Conservation (phyloP, 30 jellyfish, hydroid and myxozoan species). For the Morbakka virulenta region DNA sequence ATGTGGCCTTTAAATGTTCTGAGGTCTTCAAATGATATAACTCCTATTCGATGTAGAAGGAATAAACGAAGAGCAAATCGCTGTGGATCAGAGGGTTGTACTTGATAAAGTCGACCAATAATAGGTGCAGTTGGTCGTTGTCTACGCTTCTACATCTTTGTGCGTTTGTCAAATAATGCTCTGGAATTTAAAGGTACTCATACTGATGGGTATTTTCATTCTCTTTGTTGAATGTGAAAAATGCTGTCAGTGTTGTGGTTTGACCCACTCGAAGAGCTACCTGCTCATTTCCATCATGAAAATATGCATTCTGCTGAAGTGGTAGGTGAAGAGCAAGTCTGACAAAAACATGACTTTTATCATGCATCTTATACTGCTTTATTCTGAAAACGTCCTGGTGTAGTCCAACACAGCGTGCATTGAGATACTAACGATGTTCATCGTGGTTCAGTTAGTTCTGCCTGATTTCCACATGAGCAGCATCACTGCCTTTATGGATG, state of each 20-base stretch:
- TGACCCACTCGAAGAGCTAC: background rate
- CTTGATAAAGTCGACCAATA: slow-evolving; percentile 20
- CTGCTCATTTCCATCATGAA: background rate
- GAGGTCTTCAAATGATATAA: slow-evolving; percentile 15
- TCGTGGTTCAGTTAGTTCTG: slow-evolving; percentile 40
- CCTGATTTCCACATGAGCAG: slow-evolving; percentile 52
- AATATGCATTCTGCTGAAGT: slow-evolving; percentile 16
- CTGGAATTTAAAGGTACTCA: slow-evolving; percentile 11
- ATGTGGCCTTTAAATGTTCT: slow-evolving; percentile 42
- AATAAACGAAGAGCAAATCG: slow-evolving; percentile 36
- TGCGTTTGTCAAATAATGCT: background rate
- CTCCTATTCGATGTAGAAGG: slow-evolving; percentile 42
- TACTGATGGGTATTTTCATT: background rate
- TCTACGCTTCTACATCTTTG: slow-evolving; percentile 15
- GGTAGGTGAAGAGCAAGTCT: slow-evolving; percentile 41
- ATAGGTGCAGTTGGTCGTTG: background rate
- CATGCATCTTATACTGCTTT: slow-evolving; percentile 38
- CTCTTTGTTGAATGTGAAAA: background rate
- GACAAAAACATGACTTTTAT: slow-evolving; percentile 28
- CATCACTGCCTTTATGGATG: slow-evolving; percentile 62
- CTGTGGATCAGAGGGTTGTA: slow-evolving; percentile 35
- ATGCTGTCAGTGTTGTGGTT: slow-evolving; percentile 9
- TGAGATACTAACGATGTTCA: slow-evolving; percentile 33
- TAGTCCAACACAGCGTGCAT: slow-evolving; percentile 56
- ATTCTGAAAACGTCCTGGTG: slow-evolving; percentile 42